Evolutionary conservation across 1,140 invertebrate species (phyloP).

Genomic region (Psilanteris sp.): DNA sequence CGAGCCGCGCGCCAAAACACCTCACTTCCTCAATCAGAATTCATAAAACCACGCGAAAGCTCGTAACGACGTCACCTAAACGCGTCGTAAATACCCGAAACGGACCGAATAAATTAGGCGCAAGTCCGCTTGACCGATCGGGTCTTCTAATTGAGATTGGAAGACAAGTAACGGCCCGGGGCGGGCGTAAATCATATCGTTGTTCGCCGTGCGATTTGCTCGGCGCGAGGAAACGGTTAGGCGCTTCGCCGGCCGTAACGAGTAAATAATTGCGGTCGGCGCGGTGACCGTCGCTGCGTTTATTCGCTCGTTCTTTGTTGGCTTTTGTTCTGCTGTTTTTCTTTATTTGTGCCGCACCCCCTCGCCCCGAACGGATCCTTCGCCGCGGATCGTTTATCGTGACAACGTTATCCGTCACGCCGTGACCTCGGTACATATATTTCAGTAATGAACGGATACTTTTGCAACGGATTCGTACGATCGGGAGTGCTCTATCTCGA

Average conservation of each 20-base stretch:
- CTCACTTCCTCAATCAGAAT: slow-evolving; percentile 42
- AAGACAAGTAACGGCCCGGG: slow-evolving; percentile 8
- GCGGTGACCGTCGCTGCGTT: slow-evolving; percentile 6
- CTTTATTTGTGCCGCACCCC: not conserved
- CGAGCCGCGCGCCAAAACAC: slow-evolving; percentile 9
- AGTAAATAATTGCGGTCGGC: slow-evolving; percentile 53
- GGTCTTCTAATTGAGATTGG: slow-evolving; percentile 9
- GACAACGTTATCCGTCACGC: slow-evolving; percentile 58
- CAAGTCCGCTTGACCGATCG: not conserved
- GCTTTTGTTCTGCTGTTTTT: not conserved
- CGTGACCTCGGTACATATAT: slow-evolving; percentile 27
- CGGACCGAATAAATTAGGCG: not conserved
- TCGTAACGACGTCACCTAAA: slow-evolving; percentile 35
- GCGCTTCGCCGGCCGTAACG: slow-evolving; percentile 50
- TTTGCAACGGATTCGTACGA: slow-evolving; percentile 40
- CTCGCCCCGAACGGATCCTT: slow-evolving; percentile 50
- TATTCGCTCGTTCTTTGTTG: slow-evolving; percentile 15
- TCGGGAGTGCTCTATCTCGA: slow-evolving; percentile 46
- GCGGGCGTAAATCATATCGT: slow-evolving; percentile 33
- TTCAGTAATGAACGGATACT: slow-evolving; percentile 46
- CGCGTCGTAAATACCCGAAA: slow-evolving; percentile 19
- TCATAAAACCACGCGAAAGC: slow-evolving; percentile 41
- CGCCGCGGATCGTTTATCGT: slow-evolving; percentile 37
- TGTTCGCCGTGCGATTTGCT: slow-evolving; percentile 12
- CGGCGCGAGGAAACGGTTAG: slow-evolving; percentile 38